Percentiles rank a stretch among this genome's conserved stretches.
Evolutionary conservation across 2,888 invertebrate genomes (phyloP).

Genomic region (Sesamia inferens): DNA sequence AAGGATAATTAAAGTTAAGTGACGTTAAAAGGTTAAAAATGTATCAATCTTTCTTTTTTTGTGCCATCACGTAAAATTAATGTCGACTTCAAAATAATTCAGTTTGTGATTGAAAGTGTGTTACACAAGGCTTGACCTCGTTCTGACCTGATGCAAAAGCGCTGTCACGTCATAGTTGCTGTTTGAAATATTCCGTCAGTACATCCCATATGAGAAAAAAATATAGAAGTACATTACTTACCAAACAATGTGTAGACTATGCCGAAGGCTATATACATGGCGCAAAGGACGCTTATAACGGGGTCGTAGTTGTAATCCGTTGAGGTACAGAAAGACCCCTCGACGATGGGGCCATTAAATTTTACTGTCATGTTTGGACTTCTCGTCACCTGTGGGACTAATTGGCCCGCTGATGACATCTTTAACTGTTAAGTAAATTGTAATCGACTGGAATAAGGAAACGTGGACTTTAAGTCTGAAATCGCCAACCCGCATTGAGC

Average conservation of each 20-base stretch:
- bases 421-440: conserved; percentile 28
- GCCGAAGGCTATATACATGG: conserved; percentile 94
- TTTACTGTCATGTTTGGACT: conserved; percentile 83
- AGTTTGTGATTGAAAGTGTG: not conserved
- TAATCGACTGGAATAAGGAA: not conserved
- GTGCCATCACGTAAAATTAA: too few relatives aligned
- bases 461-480: too few relatives aligned
- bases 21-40: too few relatives aligned
- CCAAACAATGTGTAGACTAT: conserved; percentile 96
- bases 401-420: conserved; percentile 88
- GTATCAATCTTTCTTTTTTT: too few relatives aligned
- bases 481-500: too few relatives aligned
- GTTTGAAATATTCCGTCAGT: not conserved
- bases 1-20: too few relatives aligned
- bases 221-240: conserved; percentile 80
- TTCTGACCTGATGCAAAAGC: not conserved
- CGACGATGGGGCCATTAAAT: conserved; percentile 82
- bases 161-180: not conserved
- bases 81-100: not conserved
- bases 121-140: not conserved
- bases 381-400: conserved; percentile 89
- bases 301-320: conserved; percentile 92
- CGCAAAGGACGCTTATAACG: conserved; percentile 91
- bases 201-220: conserved; percentile 21
- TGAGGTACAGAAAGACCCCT: conserved; percentile 88